Evolutionary conservation across 1,140 invertebrate genomes (phyloP).

Genomic region (Procambarus clarkii): DNA sequence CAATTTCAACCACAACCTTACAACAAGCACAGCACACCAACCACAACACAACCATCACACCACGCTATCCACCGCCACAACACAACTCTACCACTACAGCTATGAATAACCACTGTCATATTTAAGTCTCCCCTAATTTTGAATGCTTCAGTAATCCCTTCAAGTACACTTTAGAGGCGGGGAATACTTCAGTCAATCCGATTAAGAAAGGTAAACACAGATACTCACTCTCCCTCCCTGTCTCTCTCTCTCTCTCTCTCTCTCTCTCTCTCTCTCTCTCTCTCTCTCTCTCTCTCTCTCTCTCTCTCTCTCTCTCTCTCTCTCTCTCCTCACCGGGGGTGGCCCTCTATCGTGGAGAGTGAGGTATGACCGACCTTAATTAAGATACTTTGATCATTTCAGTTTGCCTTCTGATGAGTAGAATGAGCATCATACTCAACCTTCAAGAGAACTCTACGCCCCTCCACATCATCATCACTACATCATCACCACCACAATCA

Average conservation of each 20-base stretch:
- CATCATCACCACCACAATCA: too few relatives aligned
- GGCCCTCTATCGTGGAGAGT: not conserved
- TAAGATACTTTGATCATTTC: too few relatives aligned
- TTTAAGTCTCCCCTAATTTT: constrained; percentile 48
- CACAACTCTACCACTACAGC: not conserved
- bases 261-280: constrained; percentile 2
- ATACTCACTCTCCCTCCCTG: not conserved
- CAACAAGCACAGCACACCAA: too few relatives aligned
- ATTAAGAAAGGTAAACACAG: constrained; percentile 63
- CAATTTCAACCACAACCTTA: too few relatives aligned
- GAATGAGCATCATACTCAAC: not conserved
- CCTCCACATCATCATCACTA: too few relatives aligned
- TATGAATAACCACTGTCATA: constrained; percentile 9
- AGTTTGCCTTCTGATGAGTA: not conserved
- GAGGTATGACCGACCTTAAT: too few relatives aligned
- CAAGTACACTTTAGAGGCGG: constrained; percentile 57
- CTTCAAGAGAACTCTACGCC: not conserved
- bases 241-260: constrained; percentile 8
- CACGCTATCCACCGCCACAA: too few relatives aligned
- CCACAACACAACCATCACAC: too few relatives aligned
- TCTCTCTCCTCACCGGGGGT: not conserved
- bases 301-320: not conserved
- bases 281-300: constrained; percentile 16
- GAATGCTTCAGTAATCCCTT: constrained; percentile 37
- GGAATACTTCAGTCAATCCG: constrained; percentile 55